Base-by-base conservation (phyloP, 2,113 vertebrate species). In the Rhagologus leucostigma region DNA sequence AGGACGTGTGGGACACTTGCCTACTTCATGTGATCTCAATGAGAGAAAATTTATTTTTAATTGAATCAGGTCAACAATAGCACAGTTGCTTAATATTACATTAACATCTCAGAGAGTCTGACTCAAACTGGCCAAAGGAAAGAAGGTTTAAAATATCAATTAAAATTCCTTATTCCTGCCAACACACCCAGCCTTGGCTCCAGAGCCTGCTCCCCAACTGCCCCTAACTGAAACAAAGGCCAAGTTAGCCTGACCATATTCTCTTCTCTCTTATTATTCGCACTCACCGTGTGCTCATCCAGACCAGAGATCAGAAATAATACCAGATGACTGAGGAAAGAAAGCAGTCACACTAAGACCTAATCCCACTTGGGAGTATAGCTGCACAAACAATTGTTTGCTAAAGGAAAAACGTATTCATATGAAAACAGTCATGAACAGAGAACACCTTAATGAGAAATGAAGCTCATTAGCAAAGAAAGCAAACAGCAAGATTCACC, bases 61-160 rank as follows among this genome's bases (percentile, higher is more conserved):
- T 86, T 56, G 76, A 44, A 89, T 86, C 49, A 56, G 53, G 69
- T 76, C 80, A 87, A 92, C 80, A 93, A 90, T 60, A 81, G 32
- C 65, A 87, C 56, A 49, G 62, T 91, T 95, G 52, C 76, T 62
- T 91, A 93, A 95, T 78, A 91, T 56, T 85, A 91, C 46, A 90
- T 89, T 92, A 93, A 78, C 53, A 67, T 91, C 68, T 87, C 73
- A 75, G 69, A 82, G 68, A 91, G 42, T 39, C 76, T 83, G 52
- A 50, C 26, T 78, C 62, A 94, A 96, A 93, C 16, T 90, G 69
- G 18, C 53, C 76, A 90, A 78, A 93, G 86, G 69, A 93, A 88
- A 70, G 53, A 93, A 93, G 80, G 92, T 94, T 93, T 96, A 94
- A 96, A 96, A 89, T 96, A 88, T 95, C 92, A 94, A 90, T 96